Base-by-base conservation (phyloP, 2,888 invertebrate species). In the Bhutanitis thaidina region DNA sequence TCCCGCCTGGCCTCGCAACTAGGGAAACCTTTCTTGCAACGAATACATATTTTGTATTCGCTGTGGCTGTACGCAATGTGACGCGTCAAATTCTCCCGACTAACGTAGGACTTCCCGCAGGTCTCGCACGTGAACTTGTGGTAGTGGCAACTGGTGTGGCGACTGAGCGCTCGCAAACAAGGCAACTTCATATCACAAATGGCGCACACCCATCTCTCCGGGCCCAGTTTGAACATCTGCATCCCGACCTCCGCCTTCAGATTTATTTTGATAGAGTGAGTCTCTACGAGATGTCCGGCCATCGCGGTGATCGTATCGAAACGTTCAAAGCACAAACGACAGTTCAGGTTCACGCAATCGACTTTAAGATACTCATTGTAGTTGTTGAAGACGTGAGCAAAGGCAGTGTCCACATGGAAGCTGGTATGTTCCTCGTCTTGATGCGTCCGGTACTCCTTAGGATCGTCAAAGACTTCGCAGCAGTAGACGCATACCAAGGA, bases 401-500 rank as follows among this genome's bases (percentile, higher is more conserved):
- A 75, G 0, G 77, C 76, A 1, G 67, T 70, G 15, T 64, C 58
- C 15, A 75, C 60, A 44, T 76, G 75, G 57, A 70, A 73, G 3
- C 52, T 53, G 30, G 58, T 43, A 54, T 83, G 84, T 7, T 74
- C 69, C 1, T 53, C 54, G 32, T 57, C 62, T 75, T 83, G 77
- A 53, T 85, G 85, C 3, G 61, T 53, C 51, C 82, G 70, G 60
- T 74, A 84, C 35, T 50, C 54, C 14, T 54, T 56, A 7, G 78
- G 77, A 25, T 77, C 74, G 37, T 67, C 64, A 58, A 67, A 76
- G 25, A 59, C 67, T 44, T 79, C 72, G 56, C 65, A 68, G 74
- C 81, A 83, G 62, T 73, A 80, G 47, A 81, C 77, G 61, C 84
- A 84, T 41, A 78, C 70, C 65, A 83, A 69, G 34, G 65, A 54